phyloP scores from a whole-genome alignment of 2,888 invertebrate species.

The Oscheius sp. region DNA sequence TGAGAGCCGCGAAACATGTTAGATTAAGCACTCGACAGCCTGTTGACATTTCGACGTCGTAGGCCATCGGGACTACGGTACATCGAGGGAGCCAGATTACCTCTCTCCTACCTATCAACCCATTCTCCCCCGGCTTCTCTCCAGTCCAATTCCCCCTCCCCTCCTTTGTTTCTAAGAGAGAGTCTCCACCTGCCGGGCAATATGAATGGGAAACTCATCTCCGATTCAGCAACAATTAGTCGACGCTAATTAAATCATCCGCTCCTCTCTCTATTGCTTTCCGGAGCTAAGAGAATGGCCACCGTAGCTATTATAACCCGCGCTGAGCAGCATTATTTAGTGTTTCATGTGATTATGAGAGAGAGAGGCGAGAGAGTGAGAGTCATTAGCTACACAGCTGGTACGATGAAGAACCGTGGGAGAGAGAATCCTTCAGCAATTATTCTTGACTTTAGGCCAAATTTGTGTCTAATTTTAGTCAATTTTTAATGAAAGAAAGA shows the following conservation, averaged over 20 bases:
- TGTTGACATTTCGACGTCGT: constrained; percentile 26
- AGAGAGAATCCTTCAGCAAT: no score
- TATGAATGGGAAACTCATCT: constrained; percentile 9
- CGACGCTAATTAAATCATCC: constrained; percentile 24
- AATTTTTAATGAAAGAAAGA: no score
- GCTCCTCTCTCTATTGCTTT: background rate
- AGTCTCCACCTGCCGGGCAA: background rate
- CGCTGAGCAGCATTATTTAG: constrained; percentile 22
- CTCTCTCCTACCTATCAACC: constrained; percentile 2
- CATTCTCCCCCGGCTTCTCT: background rate
- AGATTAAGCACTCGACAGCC: constrained; percentile 29
- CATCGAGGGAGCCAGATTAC: no score
- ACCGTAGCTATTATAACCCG: no score
- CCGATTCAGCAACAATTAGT: constrained; percentile 30
- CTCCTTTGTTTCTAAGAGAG: no score
- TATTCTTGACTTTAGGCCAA: no score
- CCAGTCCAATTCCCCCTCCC: background rate
- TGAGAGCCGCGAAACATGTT: constrained; percentile 30
- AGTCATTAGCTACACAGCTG: background rate
- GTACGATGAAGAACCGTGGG: background rate
- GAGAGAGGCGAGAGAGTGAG: background rate
- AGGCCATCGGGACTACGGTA: constrained; percentile 2
- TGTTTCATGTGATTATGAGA: constrained; percentile 11
- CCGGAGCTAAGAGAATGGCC: background rate
- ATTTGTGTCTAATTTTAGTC: no score